These are phyloP conservation scores for Poeciliopsis presidionis DNA, from an alignment of 2,797 vertebrate species.

Conservation along the genomic window DNA sequence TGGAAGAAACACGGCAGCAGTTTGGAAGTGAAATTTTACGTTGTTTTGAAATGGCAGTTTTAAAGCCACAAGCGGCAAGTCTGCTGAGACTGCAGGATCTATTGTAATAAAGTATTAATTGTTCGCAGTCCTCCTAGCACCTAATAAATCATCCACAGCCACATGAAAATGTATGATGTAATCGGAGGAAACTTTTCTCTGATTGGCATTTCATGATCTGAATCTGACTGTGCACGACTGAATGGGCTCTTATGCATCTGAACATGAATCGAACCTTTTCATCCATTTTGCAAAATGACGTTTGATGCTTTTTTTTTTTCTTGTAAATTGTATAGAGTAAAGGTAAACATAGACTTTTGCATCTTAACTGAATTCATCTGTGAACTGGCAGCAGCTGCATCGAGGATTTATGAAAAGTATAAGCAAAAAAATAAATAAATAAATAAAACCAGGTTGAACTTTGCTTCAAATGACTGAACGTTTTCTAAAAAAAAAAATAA, in stretches of 20 bases:
- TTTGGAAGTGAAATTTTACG: background rate
- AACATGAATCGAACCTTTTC: background rate
- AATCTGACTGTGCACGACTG: background rate
- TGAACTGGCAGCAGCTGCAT: conserved; percentile 49
- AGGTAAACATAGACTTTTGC: background rate
- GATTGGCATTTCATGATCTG: background rate
- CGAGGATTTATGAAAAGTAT: conserved; percentile 13
- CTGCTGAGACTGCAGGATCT: background rate
- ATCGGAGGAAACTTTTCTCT: background rate
- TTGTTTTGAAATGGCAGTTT: background rate
- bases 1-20: background rate
- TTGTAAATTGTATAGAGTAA: background rate
- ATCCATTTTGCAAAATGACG: background rate
- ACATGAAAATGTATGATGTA: background rate
- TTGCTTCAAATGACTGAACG: conserved; percentile 17
- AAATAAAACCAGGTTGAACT: background rate
- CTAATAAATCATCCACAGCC: background rate
- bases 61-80: background rate
- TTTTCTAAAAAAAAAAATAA: conserved; percentile 19
- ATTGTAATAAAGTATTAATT: background rate
- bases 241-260: background rate
- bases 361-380: conserved; percentile 1
- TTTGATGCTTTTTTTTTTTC: background rate
- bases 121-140: background rate
- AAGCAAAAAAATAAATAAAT: conserved; percentile 6